These are phyloP conservation scores for Trichogramma pretiosum DNA, from an alignment of 1,140 invertebrate genomes.

Conservation along the genomic window DNA sequence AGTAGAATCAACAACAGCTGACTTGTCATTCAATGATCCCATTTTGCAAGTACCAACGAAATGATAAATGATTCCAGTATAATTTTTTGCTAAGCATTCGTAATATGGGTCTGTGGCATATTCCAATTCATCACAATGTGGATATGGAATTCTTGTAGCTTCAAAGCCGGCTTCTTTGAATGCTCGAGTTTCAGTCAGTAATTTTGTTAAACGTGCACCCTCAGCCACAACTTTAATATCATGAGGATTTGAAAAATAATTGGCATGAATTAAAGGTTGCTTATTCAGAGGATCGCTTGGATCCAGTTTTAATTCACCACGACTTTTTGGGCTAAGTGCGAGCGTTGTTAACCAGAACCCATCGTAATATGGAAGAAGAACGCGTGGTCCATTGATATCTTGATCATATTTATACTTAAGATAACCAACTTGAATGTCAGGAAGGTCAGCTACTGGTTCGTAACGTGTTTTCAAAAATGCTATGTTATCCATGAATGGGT, in stretches of 20 bases:
- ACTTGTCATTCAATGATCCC: constrained; percentile 39
- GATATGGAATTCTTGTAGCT: not conserved
- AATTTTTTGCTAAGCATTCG: constrained; percentile 10
- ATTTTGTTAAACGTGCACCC: not conserved
- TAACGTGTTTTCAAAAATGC: constrained; percentile 2
- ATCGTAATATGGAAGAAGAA: constrained; percentile 1
- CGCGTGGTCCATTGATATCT: not conserved
- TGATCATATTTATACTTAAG: not conserved
- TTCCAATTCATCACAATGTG: not conserved
- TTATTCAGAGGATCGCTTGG: not conserved
- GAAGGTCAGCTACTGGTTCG: not conserved
- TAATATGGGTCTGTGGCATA: not conserved
- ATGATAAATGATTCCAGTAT: constrained; percentile 30
- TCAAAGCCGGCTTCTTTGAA: constrained; percentile 1
- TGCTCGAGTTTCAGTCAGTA: not conserved
- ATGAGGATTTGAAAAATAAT: not conserved
- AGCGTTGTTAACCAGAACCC: not conserved
- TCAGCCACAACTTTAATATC: not conserved
- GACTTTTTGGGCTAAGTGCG: constrained; percentile 5
- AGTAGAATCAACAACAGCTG: constrained; percentile 33
- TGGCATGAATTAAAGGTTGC: constrained; percentile 2
- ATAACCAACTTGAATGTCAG: constrained; percentile 14
- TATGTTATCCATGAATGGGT: not conserved
- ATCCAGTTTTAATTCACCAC: constrained; percentile 5
- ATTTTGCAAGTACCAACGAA: constrained; percentile 55